A percentile compares a stretch with the other conserved stretches of the same genome.
Conservation (phyloP, 1,140 invertebrate genomes). For the Micrasema minimum region DNA sequence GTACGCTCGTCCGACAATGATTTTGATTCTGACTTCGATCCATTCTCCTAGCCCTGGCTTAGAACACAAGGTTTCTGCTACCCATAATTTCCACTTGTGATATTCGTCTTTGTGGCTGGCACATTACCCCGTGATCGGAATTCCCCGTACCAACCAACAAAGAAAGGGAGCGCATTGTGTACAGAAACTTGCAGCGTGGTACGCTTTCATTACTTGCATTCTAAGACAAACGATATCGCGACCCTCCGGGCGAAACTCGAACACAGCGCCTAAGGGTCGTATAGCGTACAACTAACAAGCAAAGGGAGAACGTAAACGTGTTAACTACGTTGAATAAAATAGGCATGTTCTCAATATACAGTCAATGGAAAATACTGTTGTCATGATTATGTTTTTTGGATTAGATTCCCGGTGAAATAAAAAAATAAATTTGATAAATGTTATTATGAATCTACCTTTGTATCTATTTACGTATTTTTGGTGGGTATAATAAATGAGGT, state of each 20-base stretch:
- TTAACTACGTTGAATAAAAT: not conserved
- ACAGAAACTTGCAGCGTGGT: conserved; percentile 4
- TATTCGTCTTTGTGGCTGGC: conserved; percentile 6
- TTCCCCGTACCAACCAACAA: conserved; percentile 1
- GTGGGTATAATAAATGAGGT: no score
- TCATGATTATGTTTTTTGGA: not conserved
- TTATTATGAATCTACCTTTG: no score
- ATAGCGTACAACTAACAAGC: not conserved
- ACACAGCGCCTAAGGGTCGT: not conserved
- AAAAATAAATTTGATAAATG: no score
- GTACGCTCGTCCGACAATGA: no score
- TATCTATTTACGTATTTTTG: no score
- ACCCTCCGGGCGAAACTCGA: not conserved
- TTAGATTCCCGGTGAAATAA: no score
- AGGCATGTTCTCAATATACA: not conserved
- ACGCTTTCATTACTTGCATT: conserved; percentile 24
- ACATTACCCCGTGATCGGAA: conserved; percentile 8
- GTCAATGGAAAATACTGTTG: not conserved
- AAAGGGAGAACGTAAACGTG: not conserved
- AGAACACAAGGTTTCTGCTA: no score
- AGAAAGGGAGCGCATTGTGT: conserved; percentile 6
- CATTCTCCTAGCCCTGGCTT: no score
- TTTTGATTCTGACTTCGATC: no score
- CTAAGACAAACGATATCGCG: conserved; percentile 21
- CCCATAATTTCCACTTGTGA: not conserved